phyloP scores from a whole-genome alignment of 2,113 vertebrate genomes.

The Colius striatus region DNA sequence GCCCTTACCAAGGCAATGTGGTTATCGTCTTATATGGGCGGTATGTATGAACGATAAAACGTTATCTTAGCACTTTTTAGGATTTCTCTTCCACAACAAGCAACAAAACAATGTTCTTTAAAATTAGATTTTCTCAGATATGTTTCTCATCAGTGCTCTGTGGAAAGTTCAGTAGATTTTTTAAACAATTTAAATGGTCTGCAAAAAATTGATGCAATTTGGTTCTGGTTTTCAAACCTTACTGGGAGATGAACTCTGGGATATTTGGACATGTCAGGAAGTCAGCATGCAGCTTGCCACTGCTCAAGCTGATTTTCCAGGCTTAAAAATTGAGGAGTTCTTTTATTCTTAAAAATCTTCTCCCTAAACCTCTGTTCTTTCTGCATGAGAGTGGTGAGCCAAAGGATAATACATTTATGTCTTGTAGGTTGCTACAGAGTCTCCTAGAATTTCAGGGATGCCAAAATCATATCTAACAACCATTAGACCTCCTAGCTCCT shows the following conservation, averaged over 20 bases:
- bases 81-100: background rate
- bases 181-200: background rate
- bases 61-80: background rate
- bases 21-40: slow-evolving; percentile 90
- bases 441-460: background rate
- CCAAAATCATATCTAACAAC: background rate
- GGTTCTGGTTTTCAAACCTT: background rate
- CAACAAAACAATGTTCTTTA: background rate
- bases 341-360: background rate
- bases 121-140: background rate
- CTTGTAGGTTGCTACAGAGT: background rate
- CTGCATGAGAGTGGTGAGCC: background rate
- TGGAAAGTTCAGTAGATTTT: background rate
- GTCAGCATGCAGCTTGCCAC: background rate
- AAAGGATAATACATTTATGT: background rate
- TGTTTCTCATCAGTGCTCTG: background rate
- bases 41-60: slow-evolving; percentile 67
- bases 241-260: background rate
- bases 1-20: slow-evolving; percentile 90
- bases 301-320: background rate
- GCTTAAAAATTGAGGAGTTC: background rate
- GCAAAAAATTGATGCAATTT: background rate
- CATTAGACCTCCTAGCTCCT: background rate
- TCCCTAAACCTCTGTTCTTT: background rate
- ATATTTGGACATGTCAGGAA: background rate